Evolutionary conservation across 2,888 invertebrate species (phyloP).

Genomic region (Athalia rosae): DNA sequence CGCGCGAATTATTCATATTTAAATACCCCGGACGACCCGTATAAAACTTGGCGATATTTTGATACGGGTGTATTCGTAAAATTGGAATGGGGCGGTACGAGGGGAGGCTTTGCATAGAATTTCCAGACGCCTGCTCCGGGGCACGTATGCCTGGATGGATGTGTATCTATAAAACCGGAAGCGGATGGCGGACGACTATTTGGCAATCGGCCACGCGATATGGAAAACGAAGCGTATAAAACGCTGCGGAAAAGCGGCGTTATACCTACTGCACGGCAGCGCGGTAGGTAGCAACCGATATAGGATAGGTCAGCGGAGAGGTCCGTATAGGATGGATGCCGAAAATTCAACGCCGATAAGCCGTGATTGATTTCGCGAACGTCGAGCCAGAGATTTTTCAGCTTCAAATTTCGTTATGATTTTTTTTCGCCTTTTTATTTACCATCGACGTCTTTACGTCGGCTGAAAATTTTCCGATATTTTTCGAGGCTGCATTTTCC

Average conservation of each 20-base stretch:
- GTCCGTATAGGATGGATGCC: not conserved
- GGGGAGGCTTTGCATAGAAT: not conserved
- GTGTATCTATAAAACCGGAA: constrained; percentile 10
- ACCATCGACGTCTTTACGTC: not conserved
- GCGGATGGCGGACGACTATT: constrained; percentile 17
- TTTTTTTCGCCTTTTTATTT: not conserved
- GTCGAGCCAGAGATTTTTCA: not conserved
- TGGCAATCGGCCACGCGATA: constrained; percentile 24
- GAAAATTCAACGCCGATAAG: constrained; percentile 16
- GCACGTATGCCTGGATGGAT: not conserved
- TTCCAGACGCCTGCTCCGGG: not conserved
- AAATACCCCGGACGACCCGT: too few species aligned
- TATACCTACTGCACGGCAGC: not conserved
- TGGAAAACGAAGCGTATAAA: constrained; percentile 21
- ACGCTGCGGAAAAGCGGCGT: constrained; percentile 17
- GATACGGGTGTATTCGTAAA: too few species aligned
- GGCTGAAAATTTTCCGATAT: too few species aligned
- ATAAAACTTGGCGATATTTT: too few species aligned
- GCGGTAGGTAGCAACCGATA: not conserved
- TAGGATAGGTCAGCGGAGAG: constrained; percentile 16
- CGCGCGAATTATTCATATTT: too few species aligned
- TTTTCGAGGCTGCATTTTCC: too few species aligned
- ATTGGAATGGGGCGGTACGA: too few species aligned
- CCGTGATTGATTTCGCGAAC: constrained; percentile 9
- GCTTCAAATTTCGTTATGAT: not conserved